Evolutionary conservation across 2,113 vertebrate species (phyloP), one percentile per base, ranked within the genome.

Genomic region (Pterocles burchelli): DNA sequence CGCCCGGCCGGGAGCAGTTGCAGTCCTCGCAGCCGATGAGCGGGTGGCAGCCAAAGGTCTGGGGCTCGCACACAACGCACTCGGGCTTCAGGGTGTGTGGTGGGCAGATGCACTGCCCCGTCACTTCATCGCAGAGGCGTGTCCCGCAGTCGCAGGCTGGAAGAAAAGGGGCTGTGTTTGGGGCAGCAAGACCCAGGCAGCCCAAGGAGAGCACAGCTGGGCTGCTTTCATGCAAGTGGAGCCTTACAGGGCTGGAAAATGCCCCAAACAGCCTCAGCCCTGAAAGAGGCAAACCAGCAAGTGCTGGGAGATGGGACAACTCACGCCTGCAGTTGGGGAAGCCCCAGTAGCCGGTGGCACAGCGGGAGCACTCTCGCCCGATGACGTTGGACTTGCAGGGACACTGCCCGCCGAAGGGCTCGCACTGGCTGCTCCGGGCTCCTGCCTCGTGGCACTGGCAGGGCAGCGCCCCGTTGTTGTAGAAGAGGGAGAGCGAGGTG

Each of bases 271-370:
- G 25, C 34, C 45, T 36, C 74, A 63, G 31, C 22, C 58, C 20
- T 25, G 26, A 9, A 15, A 4, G 46, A 57, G 52, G n/a, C 33
- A n/a, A 9, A 51, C 1, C 8, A 6, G 49, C 12, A 7, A 8
- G 15, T 0, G 5, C 28, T 16, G 51, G 75, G 33, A 58, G 38
- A 13, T 0, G 0, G 31, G 38, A 29, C 46, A 25, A 98, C 99
- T 99, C 98, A 99, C 99, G 98, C 75, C 99, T 98, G 96, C 99
- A 99, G 97, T 90, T 98, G 91, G 99, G 99, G 96, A 99, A 99
- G 33, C 99, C 99, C 98, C 99, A 99, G 98, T 98, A 99, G 58
- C 99, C 99, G 0, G 99, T 99, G 95, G 99, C 98, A 2, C 99
- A 99, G 97, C 98, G 99, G 74, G 99, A 99, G 86, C 99, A 99